phyloP scores from a whole-genome alignment of 2,888 invertebrate species.

The Stictocephala bisonia region DNA sequence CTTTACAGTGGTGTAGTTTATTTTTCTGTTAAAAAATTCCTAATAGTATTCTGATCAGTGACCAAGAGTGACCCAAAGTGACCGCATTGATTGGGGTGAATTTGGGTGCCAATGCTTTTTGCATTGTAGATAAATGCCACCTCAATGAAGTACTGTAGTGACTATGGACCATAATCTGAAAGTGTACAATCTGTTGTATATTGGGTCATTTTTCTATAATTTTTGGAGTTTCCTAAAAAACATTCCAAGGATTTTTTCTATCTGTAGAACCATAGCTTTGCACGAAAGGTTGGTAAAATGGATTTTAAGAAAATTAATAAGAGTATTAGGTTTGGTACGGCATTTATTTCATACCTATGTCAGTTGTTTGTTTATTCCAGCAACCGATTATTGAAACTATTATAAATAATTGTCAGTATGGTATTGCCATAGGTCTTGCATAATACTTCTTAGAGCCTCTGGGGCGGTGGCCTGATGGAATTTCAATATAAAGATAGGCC shows the following conservation, averaged over 20 bases:
- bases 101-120: conserved; percentile 3
- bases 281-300: not conserved
- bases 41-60: not conserved
- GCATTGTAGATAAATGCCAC: not conserved
- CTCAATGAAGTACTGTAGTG: conserved; percentile 1
- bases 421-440: too few relatives aligned
- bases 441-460: too few relatives aligned
- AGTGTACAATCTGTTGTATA: conserved; percentile 1
- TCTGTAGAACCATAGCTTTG: not conserved
- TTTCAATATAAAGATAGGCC: too few relatives aligned
- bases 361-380: too few relatives aligned
- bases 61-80: conserved; percentile 24
- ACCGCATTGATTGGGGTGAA: conserved; percentile 11
- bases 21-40: not conserved
- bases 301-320: conserved; percentile 10
- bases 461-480: too few relatives aligned
- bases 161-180: conserved; percentile 14
- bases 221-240: conserved; percentile 1
- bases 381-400: too few relatives aligned
- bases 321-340: too few relatives aligned
- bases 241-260: not conserved
- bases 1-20: too few relatives aligned
- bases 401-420: too few relatives aligned
- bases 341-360: too few relatives aligned
- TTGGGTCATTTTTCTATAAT: not conserved